Evolutionary conservation across 2,113 vertebrate genomes (phyloP), one percentile per base, ranked within the genome.

Genomic region (Struthio camelus): DNA sequence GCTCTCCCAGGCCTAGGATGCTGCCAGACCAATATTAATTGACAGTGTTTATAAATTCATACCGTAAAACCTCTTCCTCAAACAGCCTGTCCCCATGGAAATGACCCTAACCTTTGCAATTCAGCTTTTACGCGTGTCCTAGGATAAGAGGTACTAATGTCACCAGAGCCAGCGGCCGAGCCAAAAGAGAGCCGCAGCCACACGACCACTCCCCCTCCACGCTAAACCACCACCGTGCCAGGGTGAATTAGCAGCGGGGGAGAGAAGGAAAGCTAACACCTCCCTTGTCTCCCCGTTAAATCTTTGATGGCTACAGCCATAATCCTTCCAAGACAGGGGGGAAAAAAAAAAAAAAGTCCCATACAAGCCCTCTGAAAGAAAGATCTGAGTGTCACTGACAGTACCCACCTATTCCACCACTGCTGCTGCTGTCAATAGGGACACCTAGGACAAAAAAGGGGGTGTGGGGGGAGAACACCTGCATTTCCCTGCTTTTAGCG

Each of bases 121-220:
- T n/a, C 28, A 48, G 62, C 56, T 78, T 22, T 8, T 51, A n/a
- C 15, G 66, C 32, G 34, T 25, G 16, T 27, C 48, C 78, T 18
- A 18, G 24, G 56, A 48, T 19, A 77, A 38, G 18, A 50, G 65
- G 58, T 28, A 14, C 23, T 46, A 40, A 2, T 1, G 27, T 18
- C 89, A 27, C 20, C 75, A 36, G 42, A 65, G 4, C 3, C 40
- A n/a, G 44, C 0, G 1, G 46, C 42, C 3, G 1, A 61, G 46
- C 46, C 65, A 24, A 36, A 18, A 11, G 13, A 3, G 34, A 8
- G 40, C 51, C 19, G 1, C 34, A 38, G 42, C 51, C 46, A 48
- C 18, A 19, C 17, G 46, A 48, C 18, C 46, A 48, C 46, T 48
- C 46, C 18, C 18, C 46, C 46, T 48, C 46, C 23, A 14, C 25